Conservation (phyloP, 1,140 invertebrate species). For the Drosophila oshimai region DNA sequence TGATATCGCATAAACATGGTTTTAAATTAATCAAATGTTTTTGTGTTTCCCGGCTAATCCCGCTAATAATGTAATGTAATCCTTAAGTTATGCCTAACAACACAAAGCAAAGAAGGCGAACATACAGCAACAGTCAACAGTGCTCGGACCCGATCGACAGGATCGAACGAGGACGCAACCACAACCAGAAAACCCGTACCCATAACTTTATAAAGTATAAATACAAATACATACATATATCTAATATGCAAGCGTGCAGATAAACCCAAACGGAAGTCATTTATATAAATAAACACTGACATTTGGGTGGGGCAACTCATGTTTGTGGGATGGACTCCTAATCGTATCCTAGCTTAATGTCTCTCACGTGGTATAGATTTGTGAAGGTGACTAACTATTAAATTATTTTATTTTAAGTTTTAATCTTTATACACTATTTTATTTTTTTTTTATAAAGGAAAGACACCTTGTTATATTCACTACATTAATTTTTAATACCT, state of each 20-base stretch:
- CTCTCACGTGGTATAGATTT: too few relatives aligned
- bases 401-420: too few relatives aligned
- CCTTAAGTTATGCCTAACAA: constrained; percentile 40
- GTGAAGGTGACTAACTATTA: too few relatives aligned
- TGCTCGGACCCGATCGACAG: constrained; percentile 14
- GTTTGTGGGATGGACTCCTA: too few relatives aligned
- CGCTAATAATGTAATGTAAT: constrained; percentile 36
- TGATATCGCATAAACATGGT: background rate
- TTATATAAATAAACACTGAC: constrained; percentile 58
- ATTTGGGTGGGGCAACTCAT: background rate
- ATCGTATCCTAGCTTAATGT: too few relatives aligned
- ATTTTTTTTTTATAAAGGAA: too few relatives aligned
- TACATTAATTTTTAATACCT: too few relatives aligned
- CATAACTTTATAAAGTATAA: constrained; percentile 37
- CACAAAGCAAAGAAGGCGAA: constrained; percentile 14
- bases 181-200: constrained; percentile 12
- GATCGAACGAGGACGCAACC: background rate
- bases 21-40: constrained; percentile 13
- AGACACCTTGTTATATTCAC: too few relatives aligned
- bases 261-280: constrained; percentile 48
- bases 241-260: constrained; percentile 56
- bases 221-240: constrained; percentile 53
- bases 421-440: too few relatives aligned
- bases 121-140: constrained; percentile 19
- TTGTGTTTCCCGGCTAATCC: constrained; percentile 4